Base-by-base conservation (phyloP, 2,888 invertebrate genomes). In the Tricholauxania praeusta region DNA sequence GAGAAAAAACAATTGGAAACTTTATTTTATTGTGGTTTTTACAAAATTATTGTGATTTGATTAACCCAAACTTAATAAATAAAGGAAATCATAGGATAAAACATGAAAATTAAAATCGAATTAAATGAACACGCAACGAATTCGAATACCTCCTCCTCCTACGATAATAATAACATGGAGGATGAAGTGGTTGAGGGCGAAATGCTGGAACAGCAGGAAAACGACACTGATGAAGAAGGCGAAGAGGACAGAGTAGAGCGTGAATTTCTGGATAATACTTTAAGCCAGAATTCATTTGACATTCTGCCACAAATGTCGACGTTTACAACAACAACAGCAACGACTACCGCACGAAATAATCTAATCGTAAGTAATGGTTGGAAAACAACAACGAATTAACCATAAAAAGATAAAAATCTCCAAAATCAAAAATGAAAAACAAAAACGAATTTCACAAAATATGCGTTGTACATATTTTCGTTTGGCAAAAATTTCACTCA, bases 301-400 rank as follows among this genome's bases (percentile, higher is more conserved):
- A 81, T 84, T 80, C 80, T 84, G 78, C 82, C 85, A 73, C 81
- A 82, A 76, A 77, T 81, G 78, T 78, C 81, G 74, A 77, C 77
- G 47, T 62, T 68, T 17, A 70, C 82, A 70, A 78, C 81, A 74
- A 82, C 80, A 76, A 78, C 80, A 75, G 75, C 81, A 68, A 78
- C 83, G 75, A 79, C 83, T 76, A 73, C 81, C 73, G 72, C 80
- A 69, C 78, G 85, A 71, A 82, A 82, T 78, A 84, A 85, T 84
- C 82, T 84, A 80, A 85, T 83, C 83, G 84, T 84, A 83, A 84
- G 84, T 84, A 72, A 32, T 60, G 22, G n/a, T n/a, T 10, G 10
- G 8, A 39, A 39, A 39, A 39, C 7, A 39, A 39, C 39, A 39
- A 39, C 39, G 10, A 39, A 39, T 10, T 39, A 10, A 39, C 39